These are phyloP conservation scores for Tamias sibiricus DNA, from an alignment of 2,113 vertebrate genomes.

Conservation along the genomic window DNA sequence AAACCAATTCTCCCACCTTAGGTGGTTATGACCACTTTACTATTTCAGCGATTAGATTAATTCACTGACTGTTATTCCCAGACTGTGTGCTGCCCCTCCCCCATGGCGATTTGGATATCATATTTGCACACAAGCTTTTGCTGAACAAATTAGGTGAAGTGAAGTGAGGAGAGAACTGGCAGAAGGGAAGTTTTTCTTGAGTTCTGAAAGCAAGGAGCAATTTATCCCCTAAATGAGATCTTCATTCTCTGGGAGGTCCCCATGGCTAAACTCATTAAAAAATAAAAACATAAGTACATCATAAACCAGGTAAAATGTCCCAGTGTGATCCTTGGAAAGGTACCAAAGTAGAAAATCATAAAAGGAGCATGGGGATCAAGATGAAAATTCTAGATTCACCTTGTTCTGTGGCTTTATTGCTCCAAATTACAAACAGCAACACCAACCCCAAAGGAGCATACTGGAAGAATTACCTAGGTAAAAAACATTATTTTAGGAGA, in stretches of 20 bases:
- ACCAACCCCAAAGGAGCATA: not conserved
- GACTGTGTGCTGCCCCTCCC: not conserved
- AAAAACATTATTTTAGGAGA: not conserved
- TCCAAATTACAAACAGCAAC: not conserved
- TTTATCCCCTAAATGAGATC: conserved; percentile 71
- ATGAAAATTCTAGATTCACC: conserved; percentile 6
- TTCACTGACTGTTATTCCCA: conserved; percentile 1
- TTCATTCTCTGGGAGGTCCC: conserved; percentile 52
- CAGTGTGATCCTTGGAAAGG: conserved; percentile 53
- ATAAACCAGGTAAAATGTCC: conserved; percentile 68
- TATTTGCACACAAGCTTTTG: conserved; percentile 63
- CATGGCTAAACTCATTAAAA: conserved; percentile 73
- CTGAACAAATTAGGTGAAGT: conserved; percentile 72
- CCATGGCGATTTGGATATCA: not conserved
- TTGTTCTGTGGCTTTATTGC: not conserved
- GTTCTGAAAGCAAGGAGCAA: conserved; percentile 55
- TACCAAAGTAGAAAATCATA: conserved; percentile 39
- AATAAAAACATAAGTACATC: conserved; percentile 62
- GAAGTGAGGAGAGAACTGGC: conserved; percentile 64
- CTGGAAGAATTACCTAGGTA: not conserved
- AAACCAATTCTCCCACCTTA: conserved; percentile 10
- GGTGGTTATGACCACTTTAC: not conserved
- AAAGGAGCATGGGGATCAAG: not conserved
- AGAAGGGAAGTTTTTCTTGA: conserved; percentile 59
- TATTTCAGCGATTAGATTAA: conserved; percentile 9